Evolutionary conservation across 2,113 vertebrate species (phyloP).

Genomic region (Elephas maximus): DNA sequence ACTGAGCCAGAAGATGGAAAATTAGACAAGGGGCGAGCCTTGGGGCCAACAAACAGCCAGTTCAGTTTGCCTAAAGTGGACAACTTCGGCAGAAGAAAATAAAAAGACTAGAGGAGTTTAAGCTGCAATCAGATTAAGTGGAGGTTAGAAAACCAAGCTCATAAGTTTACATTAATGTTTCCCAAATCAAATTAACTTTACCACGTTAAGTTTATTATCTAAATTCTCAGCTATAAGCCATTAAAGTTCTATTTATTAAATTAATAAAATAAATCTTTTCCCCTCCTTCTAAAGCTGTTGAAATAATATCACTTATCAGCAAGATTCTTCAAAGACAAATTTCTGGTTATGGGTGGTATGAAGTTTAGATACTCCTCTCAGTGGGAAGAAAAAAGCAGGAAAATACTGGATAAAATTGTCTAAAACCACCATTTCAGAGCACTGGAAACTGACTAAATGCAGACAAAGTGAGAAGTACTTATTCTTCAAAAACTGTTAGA

Average conservation of each 20-base stretch:
- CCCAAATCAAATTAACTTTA: not conserved
- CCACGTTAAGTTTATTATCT: not conserved
- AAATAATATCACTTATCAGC: not conserved
- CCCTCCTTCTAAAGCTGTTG: not conserved
- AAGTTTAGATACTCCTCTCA: not conserved
- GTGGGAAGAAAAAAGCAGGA: not conserved
- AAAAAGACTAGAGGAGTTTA: not conserved
- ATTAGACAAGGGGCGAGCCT: too few relatives aligned
- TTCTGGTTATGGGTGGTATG: not conserved
- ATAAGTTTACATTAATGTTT: not conserved
- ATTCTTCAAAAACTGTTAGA: not conserved
- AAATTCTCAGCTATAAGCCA: not conserved
- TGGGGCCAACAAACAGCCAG: too few relatives aligned
- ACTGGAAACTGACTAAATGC: not conserved
- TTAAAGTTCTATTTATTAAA: not conserved
- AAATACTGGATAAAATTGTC: not conserved
- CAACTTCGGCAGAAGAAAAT: not conserved
- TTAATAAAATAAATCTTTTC: not conserved
- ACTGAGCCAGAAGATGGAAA: too few relatives aligned
- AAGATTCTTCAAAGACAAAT: not conserved
- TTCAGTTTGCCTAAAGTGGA: too few relatives aligned
- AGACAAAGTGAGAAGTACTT: not conserved
- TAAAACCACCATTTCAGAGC: not conserved
- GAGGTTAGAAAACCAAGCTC: not conserved
- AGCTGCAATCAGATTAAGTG: not conserved